A percentile compares a stretch with the other conserved stretches of the same genome.
Conservation (phyloP, 2,113 vertebrate species). For the Setophaga petechia region DNA sequence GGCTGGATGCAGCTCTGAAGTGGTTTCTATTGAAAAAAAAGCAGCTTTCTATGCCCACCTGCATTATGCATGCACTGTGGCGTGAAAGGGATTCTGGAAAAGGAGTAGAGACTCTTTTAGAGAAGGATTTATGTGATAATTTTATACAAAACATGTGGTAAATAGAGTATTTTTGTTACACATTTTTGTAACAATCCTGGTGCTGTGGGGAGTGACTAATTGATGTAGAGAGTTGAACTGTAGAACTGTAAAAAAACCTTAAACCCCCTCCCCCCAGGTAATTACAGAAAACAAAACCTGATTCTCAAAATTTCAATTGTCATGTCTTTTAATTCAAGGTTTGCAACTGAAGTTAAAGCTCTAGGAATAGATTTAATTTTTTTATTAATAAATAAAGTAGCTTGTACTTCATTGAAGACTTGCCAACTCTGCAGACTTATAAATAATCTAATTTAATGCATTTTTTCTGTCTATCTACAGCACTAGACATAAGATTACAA, state of each 20-base stretch:
- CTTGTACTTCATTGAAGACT: not conserved
- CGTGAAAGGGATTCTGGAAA: not conserved
- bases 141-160: not conserved
- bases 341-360: not conserved
- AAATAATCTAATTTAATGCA: not conserved
- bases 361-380: not conserved
- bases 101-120: not conserved
- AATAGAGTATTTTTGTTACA: not conserved
- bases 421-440: not conserved
- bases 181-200: not conserved
- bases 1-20: not conserved
- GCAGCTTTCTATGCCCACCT: not conserved
- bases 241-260: not conserved
- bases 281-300: not conserved
- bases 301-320: not conserved
- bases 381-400: not conserved
- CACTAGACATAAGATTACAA: not conserved
- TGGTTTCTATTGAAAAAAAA: not conserved
- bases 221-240: not conserved
- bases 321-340: not conserved
- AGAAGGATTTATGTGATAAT: not conserved
- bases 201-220: not conserved
- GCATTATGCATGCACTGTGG: rapidly evolving
- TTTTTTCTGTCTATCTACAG: not conserved
- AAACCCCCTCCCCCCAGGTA: not conserved